Conservation (phyloP, 2,888 invertebrate species). For the Coleophora flavipennella region DNA sequence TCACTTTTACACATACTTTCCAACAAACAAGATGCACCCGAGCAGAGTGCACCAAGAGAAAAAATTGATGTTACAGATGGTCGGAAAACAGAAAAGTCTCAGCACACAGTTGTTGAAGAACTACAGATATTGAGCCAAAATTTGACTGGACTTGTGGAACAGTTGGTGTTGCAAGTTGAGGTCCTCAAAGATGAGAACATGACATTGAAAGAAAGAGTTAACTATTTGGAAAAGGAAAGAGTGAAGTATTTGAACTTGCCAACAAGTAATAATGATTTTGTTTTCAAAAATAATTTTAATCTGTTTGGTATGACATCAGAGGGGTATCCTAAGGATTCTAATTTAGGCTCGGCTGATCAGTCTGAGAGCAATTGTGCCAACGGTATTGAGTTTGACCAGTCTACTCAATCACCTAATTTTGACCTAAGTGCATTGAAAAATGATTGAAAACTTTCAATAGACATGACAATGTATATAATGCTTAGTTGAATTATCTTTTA, state of each 20-base stretch:
- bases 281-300: slow-evolving; percentile 27
- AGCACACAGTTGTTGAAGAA: slow-evolving; percentile 77
- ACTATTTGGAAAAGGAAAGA: slow-evolving; percentile 70
- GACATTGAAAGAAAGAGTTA: slow-evolving; percentile 70
- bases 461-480: no score
- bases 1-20: slow-evolving; percentile 65
- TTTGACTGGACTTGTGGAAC: slow-evolving; percentile 66
- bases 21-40: slow-evolving; percentile 27
- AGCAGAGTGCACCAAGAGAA: slow-evolving; percentile 26
- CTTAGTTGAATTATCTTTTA: no score
- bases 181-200: slow-evolving; percentile 76
- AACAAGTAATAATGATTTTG: slow-evolving; percentile 30
- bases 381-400: slow-evolving; percentile 20
- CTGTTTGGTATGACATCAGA: slow-evolving; percentile 21
- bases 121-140: slow-evolving; percentile 76
- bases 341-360: slow-evolving; percentile 18
- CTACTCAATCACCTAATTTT: slow-evolving; percentile 37
- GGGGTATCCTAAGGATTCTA: slow-evolving; percentile 20
- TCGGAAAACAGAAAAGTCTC: slow-evolving; percentile 74
- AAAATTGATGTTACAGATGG: slow-evolving; percentile 37
- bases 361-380: slow-evolving; percentile 21
- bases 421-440: slow-evolving; percentile 48
- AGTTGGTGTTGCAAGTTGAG: slow-evolving; percentile 76
- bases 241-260: slow-evolving; percentile 49
- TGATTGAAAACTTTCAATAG: slow-evolving; percentile 16